Conservation (phyloP, 2,113 vertebrate species). For the Zapus hudsonius region DNA sequence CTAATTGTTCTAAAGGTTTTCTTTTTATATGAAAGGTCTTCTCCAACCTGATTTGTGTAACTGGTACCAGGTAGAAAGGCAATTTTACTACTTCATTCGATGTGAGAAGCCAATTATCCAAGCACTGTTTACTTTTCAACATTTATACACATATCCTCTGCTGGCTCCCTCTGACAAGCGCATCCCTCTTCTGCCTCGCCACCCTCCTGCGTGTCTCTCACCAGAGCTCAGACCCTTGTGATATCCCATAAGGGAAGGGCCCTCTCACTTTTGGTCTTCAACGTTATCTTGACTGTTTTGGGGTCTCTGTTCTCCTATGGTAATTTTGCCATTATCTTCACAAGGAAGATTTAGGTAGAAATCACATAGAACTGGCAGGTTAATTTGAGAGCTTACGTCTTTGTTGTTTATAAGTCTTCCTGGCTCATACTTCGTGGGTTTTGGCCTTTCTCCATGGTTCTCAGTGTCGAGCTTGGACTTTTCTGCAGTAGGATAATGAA, state of each 20-base stretch:
- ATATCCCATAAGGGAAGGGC: background rate
- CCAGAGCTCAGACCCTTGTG: too few relatives aligned
- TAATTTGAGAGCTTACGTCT: background rate
- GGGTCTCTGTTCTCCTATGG: background rate
- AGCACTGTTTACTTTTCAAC: background rate
- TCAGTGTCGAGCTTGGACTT: background rate
- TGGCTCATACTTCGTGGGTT: fast-evolving
- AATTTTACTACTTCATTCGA: background rate
- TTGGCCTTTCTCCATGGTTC: background rate
- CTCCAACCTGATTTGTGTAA: background rate
- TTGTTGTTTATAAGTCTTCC: background rate
- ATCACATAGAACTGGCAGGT: background rate
- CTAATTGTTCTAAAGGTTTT: background rate
- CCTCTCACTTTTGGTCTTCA: background rate
- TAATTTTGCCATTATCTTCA: background rate
- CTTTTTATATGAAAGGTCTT: background rate
- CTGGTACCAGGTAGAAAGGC: background rate
- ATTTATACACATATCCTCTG: background rate
- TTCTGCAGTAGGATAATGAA: background rate
- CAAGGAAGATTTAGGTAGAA: background rate
- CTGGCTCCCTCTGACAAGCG: too few relatives aligned
- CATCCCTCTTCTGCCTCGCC: too few relatives aligned
- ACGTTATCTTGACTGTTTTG: background rate
- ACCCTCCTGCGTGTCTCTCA: too few relatives aligned
- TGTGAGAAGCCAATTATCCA: background rate